A percentile compares a stretch with the other conserved stretches of the same genome.
phyloP scores from a whole-genome alignment of 92 coral and sea anemone genomes.

The Pocillopora grandis region DNA sequence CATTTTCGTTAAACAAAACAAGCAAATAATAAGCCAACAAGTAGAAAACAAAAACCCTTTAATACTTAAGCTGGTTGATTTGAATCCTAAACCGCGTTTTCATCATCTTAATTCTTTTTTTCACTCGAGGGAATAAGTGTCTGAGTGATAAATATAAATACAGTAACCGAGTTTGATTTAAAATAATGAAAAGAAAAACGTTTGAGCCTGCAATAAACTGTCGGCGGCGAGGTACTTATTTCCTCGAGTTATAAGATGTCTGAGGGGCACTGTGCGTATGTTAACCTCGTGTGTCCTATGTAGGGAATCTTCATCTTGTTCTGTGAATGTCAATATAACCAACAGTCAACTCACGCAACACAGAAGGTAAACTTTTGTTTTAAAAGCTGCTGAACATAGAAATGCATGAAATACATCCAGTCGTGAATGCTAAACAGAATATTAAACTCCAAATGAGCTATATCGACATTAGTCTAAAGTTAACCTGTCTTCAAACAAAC shows the following conservation, averaged over 20 bases:
- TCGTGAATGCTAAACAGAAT: not conserved
- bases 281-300: conserved; percentile 56
- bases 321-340: conserved; percentile 91
- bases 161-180: no score
- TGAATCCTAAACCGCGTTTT: no score
- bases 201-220: not conserved
- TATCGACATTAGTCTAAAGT: not conserved
- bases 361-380: conserved; percentile 82
- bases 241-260: not conserved
- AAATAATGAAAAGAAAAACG: no score
- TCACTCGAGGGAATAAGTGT: no score
- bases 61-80: no score
- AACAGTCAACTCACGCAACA: conserved; percentile 87
- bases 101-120: no score
- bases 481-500: not conserved
- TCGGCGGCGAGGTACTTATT: not conserved
- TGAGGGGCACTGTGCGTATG: conserved; percentile 13
- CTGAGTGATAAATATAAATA: no score
- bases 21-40: no score
- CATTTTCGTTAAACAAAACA: no score
- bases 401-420: not conserved
- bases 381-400: not conserved
- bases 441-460: no score
- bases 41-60: no score
- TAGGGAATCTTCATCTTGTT: conserved; percentile 56